phyloP scores from a whole-genome alignment of 2,113 vertebrate species.

The Numida meleagris region DNA sequence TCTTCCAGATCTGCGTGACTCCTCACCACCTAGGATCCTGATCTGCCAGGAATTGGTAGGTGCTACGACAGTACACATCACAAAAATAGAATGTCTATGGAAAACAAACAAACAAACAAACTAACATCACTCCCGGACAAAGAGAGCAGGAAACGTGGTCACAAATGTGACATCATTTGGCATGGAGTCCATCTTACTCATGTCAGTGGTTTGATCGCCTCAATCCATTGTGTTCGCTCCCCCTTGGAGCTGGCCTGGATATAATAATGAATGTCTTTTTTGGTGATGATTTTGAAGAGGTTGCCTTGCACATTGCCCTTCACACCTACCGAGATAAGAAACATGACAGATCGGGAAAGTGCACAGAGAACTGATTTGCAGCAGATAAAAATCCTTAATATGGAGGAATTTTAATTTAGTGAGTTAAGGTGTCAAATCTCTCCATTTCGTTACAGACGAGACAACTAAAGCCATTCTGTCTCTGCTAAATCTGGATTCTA shows the following conservation, averaged over 20 bases:
- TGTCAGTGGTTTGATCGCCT: constrained; percentile 87
- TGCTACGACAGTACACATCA: not conserved
- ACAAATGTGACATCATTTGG: not conserved
- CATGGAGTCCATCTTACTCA: constrained; percentile 41
- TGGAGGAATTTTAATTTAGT: not conserved
- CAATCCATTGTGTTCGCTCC: constrained; percentile 91
- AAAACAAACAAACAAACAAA: not conserved
- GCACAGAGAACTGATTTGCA: not conserved
- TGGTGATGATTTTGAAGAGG: constrained; percentile 96
- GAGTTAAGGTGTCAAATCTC: not conserved
- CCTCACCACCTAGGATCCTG: not conserved
- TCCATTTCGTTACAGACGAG: not conserved
- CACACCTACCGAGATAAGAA: constrained; percentile 80
- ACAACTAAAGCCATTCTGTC: not conserved
- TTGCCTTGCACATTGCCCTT: constrained; percentile 96
- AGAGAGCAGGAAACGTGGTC: not conserved
- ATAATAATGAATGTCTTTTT: constrained; percentile 88
- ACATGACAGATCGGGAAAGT: not conserved
- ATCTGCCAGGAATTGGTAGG: not conserved
- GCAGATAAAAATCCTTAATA: not conserved
- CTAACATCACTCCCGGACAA: not conserved
- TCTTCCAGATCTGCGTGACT: not conserved
- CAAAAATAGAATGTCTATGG: not conserved
- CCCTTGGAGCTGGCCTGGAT: constrained; percentile 91
- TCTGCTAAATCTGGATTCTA: not conserved